Evolutionary conservation across 2,113 vertebrate species (phyloP).

Genomic region (Turdus rufiventris): DNA sequence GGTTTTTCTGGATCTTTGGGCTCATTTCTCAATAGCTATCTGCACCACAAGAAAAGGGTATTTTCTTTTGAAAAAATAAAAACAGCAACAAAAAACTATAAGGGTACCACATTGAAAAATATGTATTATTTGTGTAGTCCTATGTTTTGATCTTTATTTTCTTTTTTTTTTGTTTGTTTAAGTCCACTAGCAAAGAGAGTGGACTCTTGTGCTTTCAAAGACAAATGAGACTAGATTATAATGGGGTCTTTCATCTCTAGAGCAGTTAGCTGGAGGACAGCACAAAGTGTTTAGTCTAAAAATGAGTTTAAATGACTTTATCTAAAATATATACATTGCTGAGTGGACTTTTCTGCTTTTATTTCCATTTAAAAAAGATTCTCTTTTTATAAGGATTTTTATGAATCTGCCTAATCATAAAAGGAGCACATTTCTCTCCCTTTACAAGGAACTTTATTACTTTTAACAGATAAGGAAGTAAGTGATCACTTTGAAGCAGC

Average conservation of each 20-base stretch:
- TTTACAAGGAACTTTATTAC: not conserved
- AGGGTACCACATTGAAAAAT: not conserved
- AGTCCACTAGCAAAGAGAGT: not conserved
- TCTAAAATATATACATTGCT: slow-evolving; percentile 8
- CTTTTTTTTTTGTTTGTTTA: not conserved
- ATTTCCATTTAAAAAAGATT: not conserved
- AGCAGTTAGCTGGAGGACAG: slow-evolving; percentile 8
- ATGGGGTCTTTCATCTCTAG: slow-evolving; percentile 3
- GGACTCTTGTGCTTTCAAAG: not conserved
- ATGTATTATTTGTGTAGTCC: not conserved
- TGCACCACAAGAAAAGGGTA: not conserved
- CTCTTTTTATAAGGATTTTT: not conserved
- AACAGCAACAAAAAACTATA: not conserved
- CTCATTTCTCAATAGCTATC: not conserved
- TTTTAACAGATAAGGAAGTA: not conserved
- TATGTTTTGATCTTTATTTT: not conserved
- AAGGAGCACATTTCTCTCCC: not conserved
- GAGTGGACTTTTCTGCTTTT: not conserved
- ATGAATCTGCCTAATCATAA: not conserved
- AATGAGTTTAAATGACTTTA: slow-evolving; percentile 1
- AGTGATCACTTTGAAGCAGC: not conserved
- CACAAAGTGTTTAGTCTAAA: slow-evolving; percentile 26
- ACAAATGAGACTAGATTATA: not conserved
- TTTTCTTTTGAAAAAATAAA: not conserved
- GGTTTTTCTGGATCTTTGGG: not conserved